Percentiles rank a stretch among this genome's conserved stretches.
phyloP scores from a whole-genome alignment of 2,888 invertebrate species.

The Aphodius sticticus region DNA sequence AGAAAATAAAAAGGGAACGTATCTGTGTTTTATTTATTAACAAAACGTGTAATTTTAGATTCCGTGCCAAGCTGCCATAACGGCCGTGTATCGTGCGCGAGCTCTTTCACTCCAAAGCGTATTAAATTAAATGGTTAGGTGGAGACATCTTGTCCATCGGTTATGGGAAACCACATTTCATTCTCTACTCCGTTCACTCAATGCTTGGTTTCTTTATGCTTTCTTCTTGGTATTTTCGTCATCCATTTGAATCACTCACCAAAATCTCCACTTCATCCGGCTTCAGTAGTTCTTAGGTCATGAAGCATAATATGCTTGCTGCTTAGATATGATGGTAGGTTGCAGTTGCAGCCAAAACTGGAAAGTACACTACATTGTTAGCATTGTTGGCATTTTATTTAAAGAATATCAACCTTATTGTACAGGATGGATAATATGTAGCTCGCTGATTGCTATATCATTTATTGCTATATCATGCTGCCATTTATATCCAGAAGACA shows the following conservation, averaged over 20 bases:
- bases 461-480: too few relatives aligned
- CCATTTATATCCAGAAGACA: too few relatives aligned
- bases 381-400: too few relatives aligned
- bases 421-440: too few relatives aligned
- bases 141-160: slow-evolving; percentile 42
- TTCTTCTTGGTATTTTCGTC: background rate
- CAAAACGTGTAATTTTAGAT: slow-evolving; percentile 43
- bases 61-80: slow-evolving; percentile 45
- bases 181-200: background rate
- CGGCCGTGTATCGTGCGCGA: slow-evolving; percentile 31
- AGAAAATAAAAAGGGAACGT: slow-evolving; percentile 29
- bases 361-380: too few relatives aligned
- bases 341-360: too few relatives aligned
- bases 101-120: slow-evolving; percentile 21
- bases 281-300: too few relatives aligned
- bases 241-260: background rate
- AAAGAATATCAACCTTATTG: too few relatives aligned
- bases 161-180: slow-evolving; percentile 23
- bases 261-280: too few relatives aligned
- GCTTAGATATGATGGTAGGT: too few relatives aligned
- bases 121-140: slow-evolving; percentile 42
- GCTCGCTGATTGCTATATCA: too few relatives aligned
- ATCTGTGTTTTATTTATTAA: slow-evolving; percentile 40
- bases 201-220: background rate
- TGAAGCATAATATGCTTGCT: too few relatives aligned